These are phyloP conservation scores for Aurelia aurita DNA, from an alignment of 30 jellyfish, hydroid and myxozoan genomes.

Conservation along the genomic window DNA sequence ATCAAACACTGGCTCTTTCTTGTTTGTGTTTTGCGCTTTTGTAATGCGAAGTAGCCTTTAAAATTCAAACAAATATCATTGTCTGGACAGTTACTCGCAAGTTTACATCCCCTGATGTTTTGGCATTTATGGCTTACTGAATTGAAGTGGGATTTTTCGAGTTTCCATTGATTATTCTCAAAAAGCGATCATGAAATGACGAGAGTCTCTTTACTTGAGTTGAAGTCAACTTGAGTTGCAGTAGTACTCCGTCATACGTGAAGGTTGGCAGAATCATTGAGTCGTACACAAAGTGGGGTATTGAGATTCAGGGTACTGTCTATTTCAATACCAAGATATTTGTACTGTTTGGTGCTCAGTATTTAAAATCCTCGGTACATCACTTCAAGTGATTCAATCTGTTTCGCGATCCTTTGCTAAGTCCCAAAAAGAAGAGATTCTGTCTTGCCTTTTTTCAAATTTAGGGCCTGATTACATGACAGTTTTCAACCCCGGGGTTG, in stretches of 20 bases:
- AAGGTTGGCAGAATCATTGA: neutral
- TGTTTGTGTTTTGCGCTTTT: constrained; percentile 18
- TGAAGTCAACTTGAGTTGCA: too few relatives aligned
- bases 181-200: too few relatives aligned
- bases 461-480: too few relatives aligned
- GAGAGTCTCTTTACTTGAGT: too few relatives aligned
- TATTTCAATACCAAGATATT: constrained; percentile 17
- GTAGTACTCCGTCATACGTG: too few relatives aligned
- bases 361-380: constrained; percentile 17
- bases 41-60: neutral
- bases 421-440: constrained; percentile 17
- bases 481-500: too few relatives aligned
- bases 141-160: too few relatives aligned
- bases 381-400: constrained; percentile 14
- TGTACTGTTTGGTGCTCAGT: constrained; percentile 23
- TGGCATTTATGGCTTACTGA: too few relatives aligned
- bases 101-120: constrained; percentile 9
- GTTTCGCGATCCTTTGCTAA: constrained; percentile 17
- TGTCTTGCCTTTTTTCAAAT: neutral
- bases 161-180: too few relatives aligned
- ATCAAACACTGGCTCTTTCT: constrained; percentile 17
- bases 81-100: constrained; percentile 16
- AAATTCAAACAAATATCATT: constrained; percentile 3
- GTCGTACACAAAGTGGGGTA: constrained; percentile 8
- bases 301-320: constrained; percentile 18